These are phyloP conservation scores for Oxyruncus cristatus DNA, from an alignment of 2,113 vertebrate species.

Conservation along the genomic window DNA sequence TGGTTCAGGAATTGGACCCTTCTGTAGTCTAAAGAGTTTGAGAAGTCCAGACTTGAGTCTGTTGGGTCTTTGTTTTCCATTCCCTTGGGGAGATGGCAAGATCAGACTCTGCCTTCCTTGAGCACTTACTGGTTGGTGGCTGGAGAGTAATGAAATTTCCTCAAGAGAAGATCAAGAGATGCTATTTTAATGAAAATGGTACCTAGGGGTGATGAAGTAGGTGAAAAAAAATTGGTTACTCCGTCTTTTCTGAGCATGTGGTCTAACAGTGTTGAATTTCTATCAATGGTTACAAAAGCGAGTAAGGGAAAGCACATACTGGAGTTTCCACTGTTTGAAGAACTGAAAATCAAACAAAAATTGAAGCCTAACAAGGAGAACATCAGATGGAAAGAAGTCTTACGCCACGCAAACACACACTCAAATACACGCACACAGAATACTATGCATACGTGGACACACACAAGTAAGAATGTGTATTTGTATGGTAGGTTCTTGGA, in stretches of 20 bases:
- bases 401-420: constrained; percentile 33
- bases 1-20: not conserved
- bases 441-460: constrained; percentile 64
- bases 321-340: constrained; percentile 65
- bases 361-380: constrained; percentile 62
- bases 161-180: constrained; percentile 25
- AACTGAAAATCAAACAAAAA: constrained; percentile 43
- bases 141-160: constrained; percentile 38
- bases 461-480: constrained; percentile 74
- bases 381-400: constrained; percentile 49
- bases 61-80: not conserved
- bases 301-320: constrained; percentile 64
- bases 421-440: constrained; percentile 44
- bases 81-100: constrained; percentile 35
- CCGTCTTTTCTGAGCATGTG: constrained; percentile 33
- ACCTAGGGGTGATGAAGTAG: constrained; percentile 7
- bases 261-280: constrained; percentile 60
- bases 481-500: constrained; percentile 72
- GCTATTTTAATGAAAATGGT: constrained; percentile 22
- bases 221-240: constrained; percentile 29
- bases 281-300: constrained; percentile 41
- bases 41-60: not conserved
- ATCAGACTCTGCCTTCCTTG: constrained; percentile 44
- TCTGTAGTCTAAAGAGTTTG: not conserved
- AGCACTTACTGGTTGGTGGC: constrained; percentile 49